Evolutionary conservation across 2,888 invertebrate genomes (phyloP), one percentile per base, ranked within the genome.

Genomic region (Craniophora ligustri): DNA sequence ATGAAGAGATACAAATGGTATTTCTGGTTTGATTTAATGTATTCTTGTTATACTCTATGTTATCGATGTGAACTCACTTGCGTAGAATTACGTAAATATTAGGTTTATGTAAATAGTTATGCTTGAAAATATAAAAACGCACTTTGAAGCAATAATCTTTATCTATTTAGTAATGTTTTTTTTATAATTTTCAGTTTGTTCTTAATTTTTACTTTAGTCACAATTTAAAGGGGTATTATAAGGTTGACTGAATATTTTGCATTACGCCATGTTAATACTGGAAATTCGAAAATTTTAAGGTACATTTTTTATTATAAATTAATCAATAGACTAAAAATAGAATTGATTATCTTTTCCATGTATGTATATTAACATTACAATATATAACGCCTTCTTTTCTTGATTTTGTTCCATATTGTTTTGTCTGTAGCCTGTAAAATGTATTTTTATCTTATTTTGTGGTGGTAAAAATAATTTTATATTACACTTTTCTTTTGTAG

Each of bases 71-170:
- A 79, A 82, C 77, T 76, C 80, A 76, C 74, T 81, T 78, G 82
- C 77, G 76, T 84, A 82, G 81, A 78, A 73, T 76, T 84, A 84
- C 84, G 76, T 82, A 82, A 79, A 81, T 65, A 74, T 79, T 87
- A 86, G 84, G 81, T 82, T 86, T 87, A 85, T 91, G 90, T 91
- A 91, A 87, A 91, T 91, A 91, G 85, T 81, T 85, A 84, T 85
- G 84, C 84, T 85, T 86, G 79, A 76, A 78, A 69, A 79, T 67
- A 72, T 72, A 72, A 56, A 31, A 67, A 66, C 55, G 32, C 56
- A 74, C 78, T 76, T 79, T 80, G 63, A 75, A 74, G 76, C 76
- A 81, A 80, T 69, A 75, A 73, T 72, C 73, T 60, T 44, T 64
- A 57, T 61, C 48, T 59, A 54, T 59, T 57, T 58, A 63, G 45